Conservation (phyloP, 2,113 vertebrate genomes). For the Sciurus niger region DNA sequence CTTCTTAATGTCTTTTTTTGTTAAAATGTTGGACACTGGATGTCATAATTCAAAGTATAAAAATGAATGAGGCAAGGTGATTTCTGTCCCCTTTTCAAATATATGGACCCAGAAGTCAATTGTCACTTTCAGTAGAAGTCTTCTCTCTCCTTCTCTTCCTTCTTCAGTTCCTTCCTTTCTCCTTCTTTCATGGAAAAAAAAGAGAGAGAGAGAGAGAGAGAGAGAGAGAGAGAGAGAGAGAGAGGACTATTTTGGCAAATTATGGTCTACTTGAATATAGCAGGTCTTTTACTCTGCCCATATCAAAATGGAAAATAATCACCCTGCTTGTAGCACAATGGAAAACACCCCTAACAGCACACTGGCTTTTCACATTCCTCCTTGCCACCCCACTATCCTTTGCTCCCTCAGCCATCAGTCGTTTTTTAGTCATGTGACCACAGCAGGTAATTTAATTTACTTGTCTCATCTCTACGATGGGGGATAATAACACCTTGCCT, state of each 20-base stretch:
- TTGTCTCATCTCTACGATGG: slow-evolving; percentile 37
- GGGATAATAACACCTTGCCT: slow-evolving; percentile 64
- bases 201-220: not conserved
- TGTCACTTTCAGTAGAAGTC: not conserved
- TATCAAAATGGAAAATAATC: not conserved
- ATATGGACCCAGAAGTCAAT: not conserved
- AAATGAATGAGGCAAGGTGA: not conserved
- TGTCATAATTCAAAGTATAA: not conserved
- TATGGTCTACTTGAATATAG: not conserved
- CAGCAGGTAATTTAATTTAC: slow-evolving; percentile 68
- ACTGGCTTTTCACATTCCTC: no score
- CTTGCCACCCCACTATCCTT: not conserved
- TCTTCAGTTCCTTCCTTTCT: not conserved
- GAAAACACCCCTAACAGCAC: not conserved
- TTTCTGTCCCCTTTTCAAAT: not conserved
- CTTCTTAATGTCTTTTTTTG: not conserved
- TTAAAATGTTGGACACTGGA: not conserved
- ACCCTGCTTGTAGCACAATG: not conserved
- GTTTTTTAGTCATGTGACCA: slow-evolving; percentile 61
- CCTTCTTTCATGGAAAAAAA: not conserved
- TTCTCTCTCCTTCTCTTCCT: not conserved
- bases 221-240: no score
- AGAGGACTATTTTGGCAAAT: not conserved
- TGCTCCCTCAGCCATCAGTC: not conserved
- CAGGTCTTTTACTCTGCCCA: not conserved